Percentiles rank a stretch among this genome's conserved stretches.
phyloP scores from a whole-genome alignment of 2,888 invertebrate genomes.

The Caenorhabditis wallacei region DNA sequence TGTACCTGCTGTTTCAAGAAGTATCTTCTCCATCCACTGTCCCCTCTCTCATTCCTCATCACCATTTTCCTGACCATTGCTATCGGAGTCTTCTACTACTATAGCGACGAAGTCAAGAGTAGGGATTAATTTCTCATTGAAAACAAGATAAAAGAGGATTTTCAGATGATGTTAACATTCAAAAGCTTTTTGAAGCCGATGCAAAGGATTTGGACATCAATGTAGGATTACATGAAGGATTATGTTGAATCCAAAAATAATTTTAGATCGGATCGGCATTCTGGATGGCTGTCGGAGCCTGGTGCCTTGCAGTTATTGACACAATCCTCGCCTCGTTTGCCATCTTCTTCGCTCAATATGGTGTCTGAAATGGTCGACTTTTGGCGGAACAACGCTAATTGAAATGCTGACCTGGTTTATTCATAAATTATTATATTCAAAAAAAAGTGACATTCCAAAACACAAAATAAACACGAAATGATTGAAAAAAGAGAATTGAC shows the following conservation, averaged over 20 bases:
- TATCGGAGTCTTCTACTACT: slow-evolving; percentile 55
- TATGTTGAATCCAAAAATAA: background rate
- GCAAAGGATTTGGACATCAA: slow-evolving; percentile 52
- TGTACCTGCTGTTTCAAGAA: slow-evolving; percentile 67
- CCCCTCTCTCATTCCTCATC: slow-evolving; percentile 57
- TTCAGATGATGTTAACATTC: slow-evolving; percentile 43
- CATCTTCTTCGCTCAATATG: slow-evolving; percentile 63
- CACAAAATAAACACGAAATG: background rate
- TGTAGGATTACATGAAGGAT: slow-evolving; percentile 28
- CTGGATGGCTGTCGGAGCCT: slow-evolving; percentile 66
- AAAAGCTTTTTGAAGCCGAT: slow-evolving; percentile 21
- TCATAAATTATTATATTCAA: slow-evolving; percentile 29
- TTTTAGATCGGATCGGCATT: slow-evolving; percentile 61
- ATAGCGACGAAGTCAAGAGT: slow-evolving; percentile 53
- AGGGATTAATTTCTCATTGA: background rate
- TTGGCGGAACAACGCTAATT: background rate
- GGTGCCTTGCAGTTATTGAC: slow-evolving; percentile 52
- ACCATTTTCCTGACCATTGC: slow-evolving; percentile 46
- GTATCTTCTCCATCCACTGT: slow-evolving; percentile 62
- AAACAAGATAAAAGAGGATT: background rate
- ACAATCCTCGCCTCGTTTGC: slow-evolving; percentile 62
- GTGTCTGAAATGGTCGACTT: slow-evolving; percentile 39
- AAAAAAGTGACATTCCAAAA: background rate
- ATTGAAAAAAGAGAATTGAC: background rate
- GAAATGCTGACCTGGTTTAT: slow-evolving; percentile 18